Conservation (phyloP, 2,113 vertebrate genomes). For the Parus major region DNA sequence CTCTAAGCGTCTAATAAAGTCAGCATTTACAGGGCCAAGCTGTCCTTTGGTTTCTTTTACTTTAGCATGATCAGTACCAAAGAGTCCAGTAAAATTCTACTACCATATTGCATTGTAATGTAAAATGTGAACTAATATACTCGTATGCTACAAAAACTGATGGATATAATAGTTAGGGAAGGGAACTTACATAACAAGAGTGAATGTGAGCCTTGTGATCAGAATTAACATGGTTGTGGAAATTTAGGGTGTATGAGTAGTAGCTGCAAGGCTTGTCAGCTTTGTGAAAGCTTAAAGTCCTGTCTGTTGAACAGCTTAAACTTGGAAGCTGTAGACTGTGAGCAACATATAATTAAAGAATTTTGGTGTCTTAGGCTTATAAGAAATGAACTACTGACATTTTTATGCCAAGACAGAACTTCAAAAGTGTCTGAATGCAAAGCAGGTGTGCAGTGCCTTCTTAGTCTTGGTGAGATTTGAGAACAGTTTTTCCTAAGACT, state of each 20-base stretch:
- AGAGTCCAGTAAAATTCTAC: not conserved
- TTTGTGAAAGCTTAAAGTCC: not conserved
- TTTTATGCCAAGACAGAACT: not conserved
- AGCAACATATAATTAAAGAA: not conserved
- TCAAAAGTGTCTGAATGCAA: not conserved
- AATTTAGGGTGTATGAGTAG: not conserved
- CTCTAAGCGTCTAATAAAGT: not conserved
- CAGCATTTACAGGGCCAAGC: not conserved
- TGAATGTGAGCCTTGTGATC: not conserved
- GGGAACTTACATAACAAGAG: not conserved
- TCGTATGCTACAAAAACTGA: not conserved
- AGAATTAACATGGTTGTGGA: not conserved
- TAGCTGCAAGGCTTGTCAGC: not conserved
- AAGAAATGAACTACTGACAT: not conserved
- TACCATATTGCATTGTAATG: not conserved
- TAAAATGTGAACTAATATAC: not conserved
- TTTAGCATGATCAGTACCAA: not conserved
- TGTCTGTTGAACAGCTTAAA: not conserved
- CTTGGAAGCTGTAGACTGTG: not conserved
- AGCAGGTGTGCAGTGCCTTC: not conserved
- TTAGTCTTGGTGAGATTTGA: not conserved
- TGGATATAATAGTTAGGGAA: not conserved
- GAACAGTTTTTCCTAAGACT: not conserved
- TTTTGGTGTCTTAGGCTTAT: not conserved
- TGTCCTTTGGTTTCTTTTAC: not conserved